Base-by-base conservation (phyloP, 2,888 invertebrate species). In the Neoaliturus tenellus region DNA sequence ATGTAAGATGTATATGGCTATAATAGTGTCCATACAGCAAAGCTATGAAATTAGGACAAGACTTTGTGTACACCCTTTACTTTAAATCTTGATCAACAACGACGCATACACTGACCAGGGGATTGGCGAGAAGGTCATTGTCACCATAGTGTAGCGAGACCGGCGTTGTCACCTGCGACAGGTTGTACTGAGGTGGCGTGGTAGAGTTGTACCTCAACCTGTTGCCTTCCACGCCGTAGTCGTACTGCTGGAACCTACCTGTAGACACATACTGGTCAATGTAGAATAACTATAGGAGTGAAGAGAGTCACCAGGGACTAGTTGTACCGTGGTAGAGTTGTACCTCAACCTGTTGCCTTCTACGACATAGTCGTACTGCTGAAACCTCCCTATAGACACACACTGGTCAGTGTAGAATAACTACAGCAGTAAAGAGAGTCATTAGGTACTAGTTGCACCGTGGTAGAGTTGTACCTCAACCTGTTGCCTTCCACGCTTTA, bases 281-380 rank as follows among this genome's bases (percentile, higher is more conserved):
- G n/a, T n/a, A n/a, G n/a, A n/a, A n/a, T n/a, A n/a, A n/a, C n/a
- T n/a, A n/a, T n/a, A n/a, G n/a, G n/a, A n/a, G n/a, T n/a, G n/a
- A n/a, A n/a, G n/a, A n/a, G n/a, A n/a, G 92, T 92, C 75, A 95
- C 93, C 83, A 92, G 92, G 17, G 91, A 90, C 14, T 95, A 48
- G 80, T 94, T 92, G 88, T 96, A 96, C 82, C 0, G 87, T 87
- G 0, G 87, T 86, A 0, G 90, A 91, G 2, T 94, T 94, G 87
- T 96, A 96, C 85, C 91, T 89, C 81, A 89, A 88, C 41, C 92
- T 85, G 89, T 96, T 96, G 17, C 91, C 92, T 1, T 89, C 88
- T 0, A 89, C 82, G 0, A 96, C 96, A 87, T 94, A 96, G 89
- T 97, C 96, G 87, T 93, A 96, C 88, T 93, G 92, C 87, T 93